Evolutionary conservation across 2,888 invertebrate genomes (phyloP), one percentile per base, ranked within the genome.

Genomic region (Seira sanloemensis): DNA sequence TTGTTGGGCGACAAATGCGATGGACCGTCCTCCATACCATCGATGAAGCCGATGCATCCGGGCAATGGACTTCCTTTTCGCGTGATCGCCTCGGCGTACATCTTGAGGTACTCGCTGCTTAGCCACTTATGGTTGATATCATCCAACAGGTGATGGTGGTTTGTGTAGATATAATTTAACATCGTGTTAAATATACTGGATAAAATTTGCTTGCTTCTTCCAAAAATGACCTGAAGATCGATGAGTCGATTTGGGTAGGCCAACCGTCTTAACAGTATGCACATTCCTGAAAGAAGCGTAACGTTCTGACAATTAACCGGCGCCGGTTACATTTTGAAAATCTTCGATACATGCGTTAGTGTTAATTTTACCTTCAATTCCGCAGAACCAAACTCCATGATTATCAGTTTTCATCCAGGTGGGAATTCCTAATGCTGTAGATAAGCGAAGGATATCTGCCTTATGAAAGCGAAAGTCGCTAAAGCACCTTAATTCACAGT

Each of bases 31-130:
- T 23, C 2, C 2, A 4, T 26, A 68, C 77, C 77, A 19, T 77
- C 77, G 16, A 77, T 77, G 23, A 77, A 77, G 0, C 77, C 77
- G 18, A 21, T 68, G n/a, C 77, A 77, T 1, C 24, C 4, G 0
- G 4, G 0, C 0, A 77, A 18, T 5, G 77, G 77, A 1, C 50
- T 5, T n/a, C 77, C 77, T 68, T 68, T 68, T 26, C 0, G 0
- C 2, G 2, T 5, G 2, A 79, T 46, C 2, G 73, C 73, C 18
- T 46, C 54, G 18, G 26, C 21, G 23, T 67, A 67, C 1, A 26
- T 16, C 24, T n/a, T 0, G 2, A 79, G 12, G 1, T 1, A n/a
- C 0, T 73, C n/a, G 0, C 66, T 26, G 0, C 16, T n/a, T 2
- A 73, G n/a, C 79, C 72, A 79, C 66, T n/a, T 21, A 5, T 67